Conservation (phyloP, 2,113 vertebrate species). For the Dicrurus megarhynchus region DNA sequence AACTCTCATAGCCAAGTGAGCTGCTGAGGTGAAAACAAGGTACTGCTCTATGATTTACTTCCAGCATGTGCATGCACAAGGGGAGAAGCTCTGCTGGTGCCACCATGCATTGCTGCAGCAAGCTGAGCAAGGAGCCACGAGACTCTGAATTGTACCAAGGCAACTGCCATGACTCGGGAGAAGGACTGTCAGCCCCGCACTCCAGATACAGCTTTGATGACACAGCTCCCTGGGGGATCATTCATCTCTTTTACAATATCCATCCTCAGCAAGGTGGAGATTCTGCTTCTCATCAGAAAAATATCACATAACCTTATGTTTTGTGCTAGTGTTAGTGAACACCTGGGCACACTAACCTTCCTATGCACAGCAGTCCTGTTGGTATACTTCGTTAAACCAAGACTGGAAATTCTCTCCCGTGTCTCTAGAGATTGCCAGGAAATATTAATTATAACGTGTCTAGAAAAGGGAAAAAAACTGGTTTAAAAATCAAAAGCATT, state of each 20-base stretch:
- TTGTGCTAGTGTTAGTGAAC: background rate
- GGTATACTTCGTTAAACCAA: background rate
- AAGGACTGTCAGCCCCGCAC: background rate
- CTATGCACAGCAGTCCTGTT: background rate
- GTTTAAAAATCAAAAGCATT: background rate
- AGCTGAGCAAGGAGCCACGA: background rate
- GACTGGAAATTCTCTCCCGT: background rate
- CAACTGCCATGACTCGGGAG: fast-evolving
- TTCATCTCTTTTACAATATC: background rate
- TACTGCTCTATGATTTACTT: background rate
- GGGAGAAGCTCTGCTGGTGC: background rate
- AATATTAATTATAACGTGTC: background rate
- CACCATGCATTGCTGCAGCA: background rate
- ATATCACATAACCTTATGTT: background rate
- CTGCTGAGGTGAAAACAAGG: background rate
- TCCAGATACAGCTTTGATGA: background rate
- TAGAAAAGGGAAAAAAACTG: background rate
- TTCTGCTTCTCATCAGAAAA: background rate
- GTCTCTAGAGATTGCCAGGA: background rate
- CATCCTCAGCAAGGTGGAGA: background rate
- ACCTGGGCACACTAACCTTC: background rate
- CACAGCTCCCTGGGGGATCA: background rate
- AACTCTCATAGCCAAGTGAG: background rate
- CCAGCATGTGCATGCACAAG: background rate
- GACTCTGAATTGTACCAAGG: background rate